phyloP scores from a whole-genome alignment of 2,797 vertebrate species.

The Cichlasoma orientale region DNA sequence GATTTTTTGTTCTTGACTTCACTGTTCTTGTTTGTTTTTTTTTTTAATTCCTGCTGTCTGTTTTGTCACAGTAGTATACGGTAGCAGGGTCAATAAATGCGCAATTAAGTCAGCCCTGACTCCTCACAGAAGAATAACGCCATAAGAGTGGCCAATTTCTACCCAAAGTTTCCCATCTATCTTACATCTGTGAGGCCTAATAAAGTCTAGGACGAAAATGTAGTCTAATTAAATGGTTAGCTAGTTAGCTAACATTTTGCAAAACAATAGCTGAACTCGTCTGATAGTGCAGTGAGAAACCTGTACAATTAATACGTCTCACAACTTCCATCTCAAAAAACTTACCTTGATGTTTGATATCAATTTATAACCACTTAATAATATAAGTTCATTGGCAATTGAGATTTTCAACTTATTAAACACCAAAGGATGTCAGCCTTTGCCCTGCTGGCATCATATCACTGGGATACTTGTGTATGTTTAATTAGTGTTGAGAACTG shows the following conservation, averaged over 20 bases:
- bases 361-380: constrained; percentile 36
- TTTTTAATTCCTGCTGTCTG: not conserved
- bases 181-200: not conserved
- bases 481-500: constrained; percentile 84
- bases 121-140: not conserved
- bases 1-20: not conserved
- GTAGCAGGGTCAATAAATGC: not conserved
- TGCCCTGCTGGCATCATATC: constrained; percentile 67
- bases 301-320: constrained; percentile 3
- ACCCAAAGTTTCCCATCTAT: not conserved
- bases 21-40: not conserved
- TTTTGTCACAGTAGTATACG: not conserved
- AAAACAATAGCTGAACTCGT: not conserved
- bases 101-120: not conserved
- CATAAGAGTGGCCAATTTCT: not conserved
- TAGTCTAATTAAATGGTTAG: not conserved
- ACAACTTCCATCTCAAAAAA: not conserved
- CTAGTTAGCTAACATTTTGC: not conserved
- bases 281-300: not conserved
- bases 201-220: not conserved
- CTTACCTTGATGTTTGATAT: constrained; percentile 8
- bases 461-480: constrained; percentile 76
- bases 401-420: constrained; percentile 63
- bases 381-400: constrained; percentile 39
- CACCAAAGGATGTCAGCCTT: constrained; percentile 64